Conservation (phyloP, 2,113 vertebrate species). For the Miniopterus natalensis region DNA sequence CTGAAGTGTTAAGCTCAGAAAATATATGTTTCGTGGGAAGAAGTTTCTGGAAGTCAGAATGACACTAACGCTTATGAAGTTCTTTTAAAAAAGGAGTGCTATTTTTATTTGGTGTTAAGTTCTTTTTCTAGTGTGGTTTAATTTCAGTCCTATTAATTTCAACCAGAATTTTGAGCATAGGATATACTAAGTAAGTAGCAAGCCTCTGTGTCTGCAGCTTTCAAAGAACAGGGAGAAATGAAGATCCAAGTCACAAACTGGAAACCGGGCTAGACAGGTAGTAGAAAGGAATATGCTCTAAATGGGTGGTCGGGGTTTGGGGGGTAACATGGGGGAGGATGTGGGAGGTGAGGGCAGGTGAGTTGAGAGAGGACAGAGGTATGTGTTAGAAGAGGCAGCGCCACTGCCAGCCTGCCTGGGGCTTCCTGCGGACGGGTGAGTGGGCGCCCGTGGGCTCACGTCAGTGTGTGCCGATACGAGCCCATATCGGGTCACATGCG, state of each 20-base stretch:
- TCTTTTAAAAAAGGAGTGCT: not conserved
- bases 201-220: not conserved
- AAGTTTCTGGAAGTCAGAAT: conserved; percentile 54
- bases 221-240: not conserved
- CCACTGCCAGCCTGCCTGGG: not conserved
- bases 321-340: not conserved
- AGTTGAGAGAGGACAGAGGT: not conserved
- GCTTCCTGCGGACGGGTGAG: not conserved
- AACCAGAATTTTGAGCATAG: not conserved
- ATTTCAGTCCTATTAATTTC: not conserved
- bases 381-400: not conserved
- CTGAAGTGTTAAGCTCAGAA: conserved; percentile 32
- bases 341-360: not conserved
- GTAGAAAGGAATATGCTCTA: not conserved
- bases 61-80: not conserved
- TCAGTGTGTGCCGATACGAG: not conserved
- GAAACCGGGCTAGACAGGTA: not conserved
- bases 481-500: no score
- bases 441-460: not conserved
- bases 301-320: not conserved
- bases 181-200: not conserved
- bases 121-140: not conserved
- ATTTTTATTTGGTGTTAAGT: not conserved
- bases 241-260: not conserved
- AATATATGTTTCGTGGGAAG: conserved; percentile 31